Base-by-base conservation (phyloP, 2,113 vertebrate genomes). In the Acinonyx jubatus region DNA sequence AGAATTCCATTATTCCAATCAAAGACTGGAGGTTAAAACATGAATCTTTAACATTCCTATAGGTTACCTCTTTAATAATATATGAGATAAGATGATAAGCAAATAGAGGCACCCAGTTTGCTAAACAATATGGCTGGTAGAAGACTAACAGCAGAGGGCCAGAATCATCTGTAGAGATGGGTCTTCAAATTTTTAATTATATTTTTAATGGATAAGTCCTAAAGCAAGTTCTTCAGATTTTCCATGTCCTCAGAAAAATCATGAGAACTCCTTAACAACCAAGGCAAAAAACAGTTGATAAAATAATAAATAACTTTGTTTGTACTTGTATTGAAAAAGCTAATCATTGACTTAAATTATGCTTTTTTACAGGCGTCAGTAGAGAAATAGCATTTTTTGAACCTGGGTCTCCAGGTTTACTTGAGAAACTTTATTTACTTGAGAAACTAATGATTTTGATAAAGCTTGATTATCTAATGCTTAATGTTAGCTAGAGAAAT, bases 381-480 rank as follows among this genome's bases (percentile, higher is more conserved):
- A 92, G 61, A 18, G 52, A 69, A 93, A 83, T 90, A 73, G 1
- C 31, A 79, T 38, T 57, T 10, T 79, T 89, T 95, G 71, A 89
- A 14, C 25, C 29, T 78, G 11, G 14, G 48, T 15, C 10, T 11
- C 15, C 78, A n/a, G 45, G 57, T 61, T 45, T 76, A 85, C 45
- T 85, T 82, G n/a, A 92, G 87, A 97, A 96, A 93, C 9, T 81
- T 45, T 45, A 65, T 61, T 45, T 76, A 85, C 45, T 85, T 82
- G n/a, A 92, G 87, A 97, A 96, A 93, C 9, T 81, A 91, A 69
- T 93, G 78, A 79, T 71, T 68, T 29, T 45, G n/a, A 52, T 16
- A 50, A 63, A 50, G 27, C 12, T 83, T 90, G 29, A 52, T 55
- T 76, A 65, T 57, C 18, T 38, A 55, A 61, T 73, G 21, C 15